Evolutionary conservation across 2,888 invertebrate species (phyloP).

Genomic region (Agelastica alni): DNA sequence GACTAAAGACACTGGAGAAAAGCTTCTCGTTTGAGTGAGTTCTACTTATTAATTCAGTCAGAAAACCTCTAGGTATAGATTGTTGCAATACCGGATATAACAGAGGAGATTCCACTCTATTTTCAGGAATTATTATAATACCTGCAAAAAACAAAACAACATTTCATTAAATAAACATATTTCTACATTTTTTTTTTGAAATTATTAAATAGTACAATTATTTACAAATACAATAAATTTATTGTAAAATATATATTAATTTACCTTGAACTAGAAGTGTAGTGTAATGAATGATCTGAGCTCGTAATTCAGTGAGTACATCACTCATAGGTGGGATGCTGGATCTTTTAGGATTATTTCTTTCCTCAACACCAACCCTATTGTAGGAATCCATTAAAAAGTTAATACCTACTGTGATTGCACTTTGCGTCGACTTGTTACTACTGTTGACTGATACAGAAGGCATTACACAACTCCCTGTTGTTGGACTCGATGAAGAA

Average conservation of each 20-base stretch:
- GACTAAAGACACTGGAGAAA: constrained; percentile 66
- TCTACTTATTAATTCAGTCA: constrained; percentile 62
- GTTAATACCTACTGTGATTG: constrained; percentile 46
- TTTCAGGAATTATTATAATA: constrained; percentile 50
- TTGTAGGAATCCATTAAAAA: constrained; percentile 71
- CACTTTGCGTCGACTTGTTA: constrained; percentile 34
- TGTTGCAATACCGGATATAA: constrained; percentile 71
- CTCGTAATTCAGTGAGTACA: constrained; percentile 63
- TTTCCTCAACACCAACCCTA: constrained; percentile 72
- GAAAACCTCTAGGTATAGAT: constrained; percentile 73
- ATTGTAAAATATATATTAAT: too few relatives aligned
- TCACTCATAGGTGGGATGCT: constrained; percentile 75
- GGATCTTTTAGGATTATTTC: constrained; percentile 76
- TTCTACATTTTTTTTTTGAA: too few relatives aligned
- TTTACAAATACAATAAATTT: too few relatives aligned
- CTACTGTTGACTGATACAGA: constrained; percentile 43
- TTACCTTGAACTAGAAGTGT: constrained; percentile 63
- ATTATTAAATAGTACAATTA: too few relatives aligned
- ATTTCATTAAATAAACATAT: background rate
- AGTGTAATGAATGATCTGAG: constrained; percentile 62
- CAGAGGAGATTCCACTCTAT: constrained; percentile 65
- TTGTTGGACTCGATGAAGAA: constrained; percentile 46
- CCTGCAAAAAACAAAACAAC: constrained; percentile 34
- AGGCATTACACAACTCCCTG: constrained; percentile 48
- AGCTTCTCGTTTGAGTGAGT: constrained; percentile 63